Base-by-base conservation (phyloP, 1,140 invertebrate species). In the Drosophila jambulina region DNA sequence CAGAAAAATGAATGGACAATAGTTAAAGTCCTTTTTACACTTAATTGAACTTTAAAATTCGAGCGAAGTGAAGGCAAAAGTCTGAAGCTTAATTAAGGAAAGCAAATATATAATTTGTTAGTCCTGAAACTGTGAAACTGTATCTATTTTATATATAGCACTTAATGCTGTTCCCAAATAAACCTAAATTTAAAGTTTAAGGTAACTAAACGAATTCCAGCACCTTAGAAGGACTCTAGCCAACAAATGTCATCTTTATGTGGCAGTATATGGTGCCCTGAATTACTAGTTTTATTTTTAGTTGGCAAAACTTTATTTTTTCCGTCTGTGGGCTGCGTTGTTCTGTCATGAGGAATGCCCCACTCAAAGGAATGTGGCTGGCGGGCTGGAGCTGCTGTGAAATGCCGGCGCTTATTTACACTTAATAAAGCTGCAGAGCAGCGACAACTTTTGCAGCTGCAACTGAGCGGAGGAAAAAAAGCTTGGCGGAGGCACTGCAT, bases 341-440 rank as follows among this genome's bases (percentile, higher is more conserved):
- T 54, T 32, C 67, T 56, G 38, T 36, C 29, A 23, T 29, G 49
- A 56, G 63, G 49, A 70, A 69, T 53, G 64, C 29, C 63, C 67
- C 67, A 70, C 67, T 70, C 48, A 69, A 56, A 56, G 38, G 67
- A 46, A 38, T 80, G 43, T 43, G 77, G 36, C 53, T 46, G 58
- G 29, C 32, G 42, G 29, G 36, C 42, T 25, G 40, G 34, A 62
- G 51, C 32, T 78, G 82, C 82, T 81, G 82, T 82, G 83, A 87
- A 87, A 87, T 88, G 77, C 80, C 75, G 77, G 68, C 68, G 84
- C 77, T 88, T 88, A 88, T 88, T 88, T 88, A 83, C 83, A 88
- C 83, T 88, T 87, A 87, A 87, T 87, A 88, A 88, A 80, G 77
- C 77, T 65, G 68, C 60, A 68, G 74, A 74, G 75, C 65, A 34